Conservation (phyloP, 2,797 vertebrate species). For the Orientallactaga sibirica region DNA sequence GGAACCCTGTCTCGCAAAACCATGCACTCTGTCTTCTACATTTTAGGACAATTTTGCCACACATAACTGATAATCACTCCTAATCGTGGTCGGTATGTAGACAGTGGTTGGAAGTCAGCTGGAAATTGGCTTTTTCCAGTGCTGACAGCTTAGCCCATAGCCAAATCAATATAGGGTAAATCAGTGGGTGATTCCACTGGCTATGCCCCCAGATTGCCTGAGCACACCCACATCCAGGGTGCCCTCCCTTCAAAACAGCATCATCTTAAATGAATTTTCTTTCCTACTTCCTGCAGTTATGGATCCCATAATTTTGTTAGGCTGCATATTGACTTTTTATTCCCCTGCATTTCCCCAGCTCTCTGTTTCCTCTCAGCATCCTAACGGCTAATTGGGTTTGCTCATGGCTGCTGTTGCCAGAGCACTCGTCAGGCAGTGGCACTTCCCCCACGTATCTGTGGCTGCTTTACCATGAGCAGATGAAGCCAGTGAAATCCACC, state of each 20-base stretch:
- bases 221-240: neutral
- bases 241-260: neutral
- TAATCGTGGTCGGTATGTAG: accelerated
- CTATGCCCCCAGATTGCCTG: neutral
- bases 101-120: neutral
- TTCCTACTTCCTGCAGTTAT: constrained; percentile 73
- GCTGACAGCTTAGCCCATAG: neutral
- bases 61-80: neutral
- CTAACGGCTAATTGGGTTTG: constrained; percentile 73
- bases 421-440: neutral
- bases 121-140: neutral
- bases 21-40: neutral
- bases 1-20: neutral
- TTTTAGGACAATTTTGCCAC: neutral
- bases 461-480: neutral
- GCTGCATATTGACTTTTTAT: constrained; percentile 70
- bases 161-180: neutral
- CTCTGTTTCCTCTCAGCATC: constrained; percentile 69
- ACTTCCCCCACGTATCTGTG: accelerated
- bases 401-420: neutral
- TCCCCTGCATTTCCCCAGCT: constrained; percentile 55
- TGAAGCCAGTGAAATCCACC: neutral
- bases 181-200: neutral
- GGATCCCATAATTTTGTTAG: constrained; percentile 70
- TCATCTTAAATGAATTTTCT: constrained; percentile 78